Base-by-base conservation (phyloP, 2,113 vertebrate species). In the Melanotaenia duboulayi region DNA sequence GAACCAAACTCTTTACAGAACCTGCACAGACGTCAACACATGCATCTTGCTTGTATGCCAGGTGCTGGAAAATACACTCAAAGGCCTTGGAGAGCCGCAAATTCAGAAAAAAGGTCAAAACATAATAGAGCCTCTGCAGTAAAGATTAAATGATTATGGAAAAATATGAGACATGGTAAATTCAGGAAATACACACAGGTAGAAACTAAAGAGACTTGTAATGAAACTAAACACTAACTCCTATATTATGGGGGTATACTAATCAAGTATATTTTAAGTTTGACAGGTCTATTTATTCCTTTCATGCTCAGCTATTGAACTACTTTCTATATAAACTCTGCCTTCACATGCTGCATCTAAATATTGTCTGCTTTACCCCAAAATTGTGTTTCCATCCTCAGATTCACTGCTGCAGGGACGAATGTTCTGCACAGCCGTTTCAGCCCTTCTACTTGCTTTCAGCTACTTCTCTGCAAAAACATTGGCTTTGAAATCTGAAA, bases 31-130 rank as follows among this genome's bases (percentile, higher is more conserved):
- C 37, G 37, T 42, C 17, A 13, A 37, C 42, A 39, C 37, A 58
- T 63, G 20, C 32, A 22, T 20, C 11, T 55, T 44, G 57, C 14
- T 16, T 17, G 42, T 16, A 51, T 35, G 40, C 61, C 25, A 68
- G 46, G 59, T 69, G 67, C 35, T 64, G 3, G 12, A 63, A 70
- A 73, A 74, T 28, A 71, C 56, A 67, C 52, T 49, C 6, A 28
- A 6, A 28, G 28, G 6, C 28, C 28, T 28, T 28, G 6, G 28
- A 28, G 42, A 32, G 39, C 60, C 37, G 6, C 20, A 71, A 59
- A 71, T 35, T 71, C 51, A 81, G 35, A 78, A 13, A 70, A 66
- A 28, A n/a, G 14, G 42, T 17, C 16, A 44, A 4, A 44, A 14
- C 42, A 70, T 46, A 77, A 13, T 25, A 68, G 60, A 24, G 60